phyloP scores from a whole-genome alignment of 2,888 invertebrate genomes.

The Phorcus lineatus region DNA sequence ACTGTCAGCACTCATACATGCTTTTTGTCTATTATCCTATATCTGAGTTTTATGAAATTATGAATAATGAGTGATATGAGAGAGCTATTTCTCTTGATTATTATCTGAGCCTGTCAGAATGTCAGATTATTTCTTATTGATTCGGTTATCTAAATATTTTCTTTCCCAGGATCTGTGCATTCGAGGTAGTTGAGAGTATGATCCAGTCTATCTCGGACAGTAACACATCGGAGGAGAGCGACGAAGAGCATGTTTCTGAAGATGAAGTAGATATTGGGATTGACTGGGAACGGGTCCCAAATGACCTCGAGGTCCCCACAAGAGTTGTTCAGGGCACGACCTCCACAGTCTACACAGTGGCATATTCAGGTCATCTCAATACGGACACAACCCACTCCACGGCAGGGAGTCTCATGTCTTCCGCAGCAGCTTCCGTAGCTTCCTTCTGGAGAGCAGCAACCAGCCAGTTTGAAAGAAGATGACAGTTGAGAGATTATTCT shows the following conservation, averaged over 20 bases:
- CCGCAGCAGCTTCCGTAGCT: slow-evolving; percentile 88
- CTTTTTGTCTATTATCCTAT: too few species aligned
- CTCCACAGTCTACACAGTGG: slow-evolving; percentile 37
- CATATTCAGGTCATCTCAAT: slow-evolving; percentile 33
- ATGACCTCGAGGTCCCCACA: slow-evolving; percentile 47
- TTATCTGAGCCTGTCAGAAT: too few species aligned
- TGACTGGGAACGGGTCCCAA: slow-evolving; percentile 86
- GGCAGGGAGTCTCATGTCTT: slow-evolving; percentile 86
- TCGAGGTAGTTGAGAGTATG: slow-evolving; percentile 77
- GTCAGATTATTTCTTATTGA: too few species aligned
- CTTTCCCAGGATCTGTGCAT: slow-evolving; percentile 20
- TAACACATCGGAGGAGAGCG: slow-evolving; percentile 77
- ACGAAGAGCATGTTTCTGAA: slow-evolving; percentile 80
- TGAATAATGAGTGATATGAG: too few species aligned
- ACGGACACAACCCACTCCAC: slow-evolving; percentile 76
- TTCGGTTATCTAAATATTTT: background rate
- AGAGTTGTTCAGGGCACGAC: slow-evolving; percentile 28
- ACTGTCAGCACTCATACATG: too few species aligned
- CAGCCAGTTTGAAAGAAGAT: slow-evolving; percentile 30
- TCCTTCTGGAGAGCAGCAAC: slow-evolving; percentile 82
- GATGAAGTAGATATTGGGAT: slow-evolving; percentile 81
- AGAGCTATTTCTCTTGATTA: too few species aligned
- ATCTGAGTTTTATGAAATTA: too few species aligned
- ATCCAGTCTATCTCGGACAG: slow-evolving; percentile 81
- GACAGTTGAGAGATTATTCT: background rate